phyloP scores from a whole-genome alignment of 2,888 invertebrate species.

The Sminthurides aquaticus region DNA sequence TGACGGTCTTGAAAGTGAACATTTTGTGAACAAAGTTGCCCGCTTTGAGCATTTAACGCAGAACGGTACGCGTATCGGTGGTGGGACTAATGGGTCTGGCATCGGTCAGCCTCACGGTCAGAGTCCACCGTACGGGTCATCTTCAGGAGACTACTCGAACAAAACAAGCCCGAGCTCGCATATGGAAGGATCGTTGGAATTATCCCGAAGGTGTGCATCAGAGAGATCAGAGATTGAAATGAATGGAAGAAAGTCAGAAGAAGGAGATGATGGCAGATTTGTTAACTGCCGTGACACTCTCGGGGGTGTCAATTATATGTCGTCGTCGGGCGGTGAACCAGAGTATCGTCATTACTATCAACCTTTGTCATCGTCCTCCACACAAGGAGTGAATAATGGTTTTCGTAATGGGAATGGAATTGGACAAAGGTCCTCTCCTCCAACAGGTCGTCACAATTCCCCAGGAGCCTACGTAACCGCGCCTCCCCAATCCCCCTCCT shows the following conservation, averaged over 20 bases:
- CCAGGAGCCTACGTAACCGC: too few relatives aligned
- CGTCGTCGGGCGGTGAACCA: too few relatives aligned
- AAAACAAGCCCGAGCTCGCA: not conserved
- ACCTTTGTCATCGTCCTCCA: not conserved
- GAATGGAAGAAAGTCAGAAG: not conserved
- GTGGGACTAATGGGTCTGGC: too few relatives aligned
- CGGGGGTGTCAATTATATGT: not conserved
- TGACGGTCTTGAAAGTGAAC: constrained; percentile 50
- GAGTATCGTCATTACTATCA: not conserved
- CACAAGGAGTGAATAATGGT: too few relatives aligned
- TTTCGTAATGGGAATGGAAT: too few relatives aligned
- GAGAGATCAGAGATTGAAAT: not conserved
- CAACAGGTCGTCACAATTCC: too few relatives aligned
- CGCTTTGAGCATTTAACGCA: constrained; percentile 70
- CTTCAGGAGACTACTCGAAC: not conserved
- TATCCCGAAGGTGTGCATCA: not conserved
- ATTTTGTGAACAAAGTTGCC: constrained; percentile 66
- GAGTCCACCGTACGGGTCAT: not conserved
- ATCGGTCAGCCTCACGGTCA: too few relatives aligned
- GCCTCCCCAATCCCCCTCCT: too few relatives aligned
- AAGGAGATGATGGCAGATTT: not conserved
- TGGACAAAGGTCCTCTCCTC: too few relatives aligned
- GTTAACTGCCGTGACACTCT: too few relatives aligned
- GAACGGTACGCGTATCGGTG: constrained; percentile 40
- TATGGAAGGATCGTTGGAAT: not conserved